Evolutionary conservation across 2,797 vertebrate genomes (phyloP).

Genomic region (Scolopax rusticola): DNA sequence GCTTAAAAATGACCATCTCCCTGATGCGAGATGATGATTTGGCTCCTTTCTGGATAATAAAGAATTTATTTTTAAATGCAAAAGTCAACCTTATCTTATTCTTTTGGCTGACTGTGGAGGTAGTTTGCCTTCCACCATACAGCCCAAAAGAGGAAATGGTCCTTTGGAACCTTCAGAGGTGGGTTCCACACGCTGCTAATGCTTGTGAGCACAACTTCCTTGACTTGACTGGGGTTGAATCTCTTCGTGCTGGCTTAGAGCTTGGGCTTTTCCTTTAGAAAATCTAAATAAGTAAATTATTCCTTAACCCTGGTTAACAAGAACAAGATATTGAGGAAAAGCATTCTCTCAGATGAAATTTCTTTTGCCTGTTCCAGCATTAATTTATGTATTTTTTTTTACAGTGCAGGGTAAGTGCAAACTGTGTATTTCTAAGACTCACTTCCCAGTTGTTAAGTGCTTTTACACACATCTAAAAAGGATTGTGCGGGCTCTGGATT

Average conservation of each 20-base stretch:
- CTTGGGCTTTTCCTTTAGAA: not conserved
- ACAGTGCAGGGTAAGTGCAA: not conserved
- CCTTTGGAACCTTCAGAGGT: not conserved
- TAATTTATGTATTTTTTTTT: not conserved
- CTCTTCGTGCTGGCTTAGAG: not conserved
- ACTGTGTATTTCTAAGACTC: not conserved
- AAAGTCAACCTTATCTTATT: not conserved
- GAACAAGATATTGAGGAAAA: not conserved
- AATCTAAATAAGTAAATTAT: not conserved
- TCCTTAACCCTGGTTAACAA: not conserved
- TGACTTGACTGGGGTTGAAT: not conserved
- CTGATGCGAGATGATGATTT: not conserved
- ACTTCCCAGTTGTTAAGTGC: not conserved
- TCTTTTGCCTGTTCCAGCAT: not conserved
- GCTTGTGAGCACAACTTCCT: not conserved
- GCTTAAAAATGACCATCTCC: constrained; percentile 35
- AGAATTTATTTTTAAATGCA: constrained; percentile 23
- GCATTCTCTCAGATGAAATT: not conserved
- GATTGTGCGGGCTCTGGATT: not conserved
- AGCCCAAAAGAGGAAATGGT: constrained; percentile 32
- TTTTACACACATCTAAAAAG: not conserved
- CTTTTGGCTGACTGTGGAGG: constrained; percentile 27
- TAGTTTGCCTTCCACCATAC: not conserved
- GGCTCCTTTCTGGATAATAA: constrained; percentile 41
- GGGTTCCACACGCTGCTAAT: not conserved